Base-by-base conservation (phyloP, 2,113 vertebrate genomes). In the Lagopus muta region DNA sequence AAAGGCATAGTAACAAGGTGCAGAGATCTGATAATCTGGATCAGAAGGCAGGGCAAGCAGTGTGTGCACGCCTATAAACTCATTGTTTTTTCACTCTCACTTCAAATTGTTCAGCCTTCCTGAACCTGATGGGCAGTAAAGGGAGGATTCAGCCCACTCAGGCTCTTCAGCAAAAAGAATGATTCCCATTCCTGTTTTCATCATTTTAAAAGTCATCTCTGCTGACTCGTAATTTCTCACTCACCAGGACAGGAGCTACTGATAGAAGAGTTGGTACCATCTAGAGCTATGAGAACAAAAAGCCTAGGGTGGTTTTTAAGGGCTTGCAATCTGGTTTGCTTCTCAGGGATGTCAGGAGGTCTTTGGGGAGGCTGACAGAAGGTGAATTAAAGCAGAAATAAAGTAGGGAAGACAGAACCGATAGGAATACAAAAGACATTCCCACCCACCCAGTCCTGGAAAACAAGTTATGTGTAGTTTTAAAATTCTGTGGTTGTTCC, bases 361-460 rank as follows among this genome's bases (percentile, higher is more conserved):
- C 54, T 93, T 71, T 47, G 43, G 5, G 62, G 40, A 36, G 27
- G 6, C 66, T 92, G 84, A 82, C 64, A 93, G 75, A 62, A 86
- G 48, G 67, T 84, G 71, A 90, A 92, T 86, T 78, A 64, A 83
- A 92, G 70, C n/a, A 82, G 85, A 82, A 86, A 62, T 40, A 87
- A 95, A 85, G 40, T 25, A 77, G 80, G 32, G 34, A 47, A 88
- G 91, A 79, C 58, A 78, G 38, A 89, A 85, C 61, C 1, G 0
- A 1, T 52, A 88, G 80, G 82, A 94, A 87, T 82, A 93, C 64
- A 69, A 80, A 95, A 79, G n/a, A 65, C 47, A 78, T 80, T 75
- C 70, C 45, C 66, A 69, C 69, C 11, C 47, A 83, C 52, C 52
- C 52, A 88, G 54, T 17, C 64, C 61, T 92, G 67, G 40, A 92